phyloP scores from a whole-genome alignment of 2,113 vertebrate species.

The Tringa solitaria region DNA sequence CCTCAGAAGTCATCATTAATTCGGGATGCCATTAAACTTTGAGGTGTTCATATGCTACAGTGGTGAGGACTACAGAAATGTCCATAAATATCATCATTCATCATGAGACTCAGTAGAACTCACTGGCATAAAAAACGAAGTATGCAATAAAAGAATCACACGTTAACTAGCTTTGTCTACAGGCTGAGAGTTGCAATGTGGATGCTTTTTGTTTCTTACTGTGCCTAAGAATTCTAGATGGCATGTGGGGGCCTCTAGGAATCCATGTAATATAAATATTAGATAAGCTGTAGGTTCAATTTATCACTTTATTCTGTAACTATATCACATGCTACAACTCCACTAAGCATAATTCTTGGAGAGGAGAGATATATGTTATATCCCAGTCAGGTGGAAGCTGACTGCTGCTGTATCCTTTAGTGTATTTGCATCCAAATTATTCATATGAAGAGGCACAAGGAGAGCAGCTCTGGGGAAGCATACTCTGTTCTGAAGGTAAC shows the following conservation, averaged over 20 bases:
- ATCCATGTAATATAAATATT: constrained; percentile 34
- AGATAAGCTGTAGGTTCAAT: neutral
- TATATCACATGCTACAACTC: neutral
- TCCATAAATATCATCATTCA: constrained; percentile 6
- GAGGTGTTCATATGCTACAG: constrained; percentile 1
- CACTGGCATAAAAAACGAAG: constrained; percentile 6
- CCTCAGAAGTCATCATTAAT: neutral
- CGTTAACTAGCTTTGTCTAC: neutral
- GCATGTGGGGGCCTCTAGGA: neutral
- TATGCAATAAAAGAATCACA: neutral
- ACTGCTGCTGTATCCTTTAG: neutral
- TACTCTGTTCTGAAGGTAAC: neutral
- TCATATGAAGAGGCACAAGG: neutral
- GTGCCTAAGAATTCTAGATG: neutral
- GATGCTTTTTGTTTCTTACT: neutral
- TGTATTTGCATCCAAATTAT: neutral
- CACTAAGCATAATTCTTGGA: neutral
- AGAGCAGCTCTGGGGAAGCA: neutral
- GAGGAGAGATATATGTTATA: neutral
- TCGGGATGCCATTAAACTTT: constrained; percentile 19
- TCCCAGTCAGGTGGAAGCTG: neutral
- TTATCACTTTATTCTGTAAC: neutral
- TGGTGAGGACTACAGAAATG: neutral
- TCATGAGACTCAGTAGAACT: neutral
- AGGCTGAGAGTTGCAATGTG: neutral